Base-by-base conservation (phyloP, 1,140 invertebrate genomes). In the Meloidogyne exigua region DNA sequence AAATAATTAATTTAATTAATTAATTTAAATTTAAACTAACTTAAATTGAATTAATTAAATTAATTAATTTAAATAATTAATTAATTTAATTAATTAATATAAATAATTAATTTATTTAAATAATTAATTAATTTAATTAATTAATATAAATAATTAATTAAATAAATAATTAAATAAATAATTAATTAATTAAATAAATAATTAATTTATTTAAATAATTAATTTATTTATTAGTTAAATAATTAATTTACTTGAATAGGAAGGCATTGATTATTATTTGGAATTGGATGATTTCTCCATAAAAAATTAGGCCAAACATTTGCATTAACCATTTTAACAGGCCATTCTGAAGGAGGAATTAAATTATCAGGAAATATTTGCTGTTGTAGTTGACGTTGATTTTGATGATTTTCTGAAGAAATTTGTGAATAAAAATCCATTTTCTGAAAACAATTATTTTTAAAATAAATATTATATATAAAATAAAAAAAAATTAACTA, bases 231-330 rank as follows among this genome's bases (percentile, higher is more conserved):
- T 25, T 70, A 25, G 36, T 78, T 78, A 18, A 15, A 25, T 15
- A 15, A 42, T 15, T 21, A 28, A 23, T 18, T 74, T 66, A 81
- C 80, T 62, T 82, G 81, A 64, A 82, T 82, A 0, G 75, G 75
- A 44, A 75, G 57, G 71, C 81, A 82, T 18, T 74, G n/a, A 26
- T 80, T 57, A 23, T 73, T 62, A 13, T 65, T n/a, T 44, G 68
- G 21, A n/a, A 57, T 57, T 42, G 77, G 44, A 32, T 82, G 81
- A 23, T 75, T 57, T 25, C 81, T 72, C 81, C 81, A 82, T 32
- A 82, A 62, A 65, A 82, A 82, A 68, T 84, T 64, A 18, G 67
- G 68, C 82, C 82, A 82, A 28, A 81, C 63, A 21, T 78, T 49
- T n/a, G 74, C 69, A 36, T n/a, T 36, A 10, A 68, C 64, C 32